Base-by-base conservation (phyloP, 2,797 vertebrate species). In the Neopelma chrysocephalum region DNA sequence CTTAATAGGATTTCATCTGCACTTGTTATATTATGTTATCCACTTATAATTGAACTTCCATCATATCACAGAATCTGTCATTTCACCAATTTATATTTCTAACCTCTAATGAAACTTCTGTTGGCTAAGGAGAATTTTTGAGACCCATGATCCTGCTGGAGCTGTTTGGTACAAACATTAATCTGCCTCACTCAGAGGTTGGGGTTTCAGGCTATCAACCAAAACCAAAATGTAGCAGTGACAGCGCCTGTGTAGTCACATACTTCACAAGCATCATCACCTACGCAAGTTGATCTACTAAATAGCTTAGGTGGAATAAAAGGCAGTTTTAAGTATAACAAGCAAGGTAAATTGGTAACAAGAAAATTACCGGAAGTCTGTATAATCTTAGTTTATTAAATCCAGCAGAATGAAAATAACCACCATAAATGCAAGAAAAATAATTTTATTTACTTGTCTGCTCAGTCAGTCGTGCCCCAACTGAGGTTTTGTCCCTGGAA, bases 1-100 rank as follows among this genome's bases (percentile, higher is more conserved):
- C 97, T 97, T 98, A 98, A 98, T 98, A 98, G 97, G 98, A 98
- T 98, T 98, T 98, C 97, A 97, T 98, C 97, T 97, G 97, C 96
- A 97, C 97, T 98, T 97, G 96, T 97, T 98, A 97, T 97, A 97
- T 97, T 97, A 98, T 97, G 97, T 98, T 98, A 98, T 97, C 96
- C 96, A 97, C 97, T 98, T 98, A 98, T 98, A 98, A 98, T 98
- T 98, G 98, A 98, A 97, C 96, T 97, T 98, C 97, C 96, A 96
- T 98, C 98, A 98, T 97, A 97, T 96, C 96, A 95, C 3, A 95
- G 96, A 96, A 97, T 98, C 97, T 98, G 97, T 98, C 97, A 98
- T 95, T 94, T 98, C 95, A 96, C 95, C 98, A 97, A 98, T 98
- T 98, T 98, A 91, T 97, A 97, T 97, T 98, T 96, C 96, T 89